A percentile compares a stretch with the other conserved stretches of the same genome.
Evolutionary conservation across 2,113 vertebrate genomes (phyloP).

Genomic region (Eolophus roseicapilla): DNA sequence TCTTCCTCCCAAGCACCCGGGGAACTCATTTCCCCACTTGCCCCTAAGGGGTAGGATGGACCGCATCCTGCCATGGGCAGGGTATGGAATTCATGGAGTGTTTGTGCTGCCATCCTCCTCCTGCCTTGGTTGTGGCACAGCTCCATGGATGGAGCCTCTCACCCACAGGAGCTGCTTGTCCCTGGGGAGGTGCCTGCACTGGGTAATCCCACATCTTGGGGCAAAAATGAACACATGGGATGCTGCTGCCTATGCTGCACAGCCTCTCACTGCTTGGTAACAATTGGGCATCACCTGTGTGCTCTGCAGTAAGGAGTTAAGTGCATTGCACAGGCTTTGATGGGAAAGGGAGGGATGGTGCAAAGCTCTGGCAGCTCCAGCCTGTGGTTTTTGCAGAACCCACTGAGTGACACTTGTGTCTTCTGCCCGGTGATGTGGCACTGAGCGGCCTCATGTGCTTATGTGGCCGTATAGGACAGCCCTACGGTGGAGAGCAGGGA

Average conservation of each 20-base stretch:
- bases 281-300: background rate
- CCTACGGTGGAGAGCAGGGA: background rate
- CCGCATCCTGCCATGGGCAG: background rate
- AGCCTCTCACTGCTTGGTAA: rapidly evolving
- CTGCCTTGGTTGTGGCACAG: background rate
- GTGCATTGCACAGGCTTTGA: background rate
- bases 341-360: background rate
- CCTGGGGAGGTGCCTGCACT: background rate
- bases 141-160: background rate
- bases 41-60: background rate
- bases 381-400: rapidly evolving
- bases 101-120: background rate
- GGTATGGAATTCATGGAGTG: background rate
- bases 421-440: rapidly evolving
- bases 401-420: background rate
- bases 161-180: slow-evolving; percentile 30
- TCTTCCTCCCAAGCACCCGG: background rate
- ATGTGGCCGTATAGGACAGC: background rate
- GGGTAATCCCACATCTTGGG: background rate
- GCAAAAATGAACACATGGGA: background rate
- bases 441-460: background rate
- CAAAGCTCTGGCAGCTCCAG: background rate
- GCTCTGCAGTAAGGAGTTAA: background rate
- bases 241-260: background rate
- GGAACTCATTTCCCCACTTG: background rate